Evolutionary conservation across 2,888 invertebrate species (phyloP).

Genomic region (Apamea epomidion): DNA sequence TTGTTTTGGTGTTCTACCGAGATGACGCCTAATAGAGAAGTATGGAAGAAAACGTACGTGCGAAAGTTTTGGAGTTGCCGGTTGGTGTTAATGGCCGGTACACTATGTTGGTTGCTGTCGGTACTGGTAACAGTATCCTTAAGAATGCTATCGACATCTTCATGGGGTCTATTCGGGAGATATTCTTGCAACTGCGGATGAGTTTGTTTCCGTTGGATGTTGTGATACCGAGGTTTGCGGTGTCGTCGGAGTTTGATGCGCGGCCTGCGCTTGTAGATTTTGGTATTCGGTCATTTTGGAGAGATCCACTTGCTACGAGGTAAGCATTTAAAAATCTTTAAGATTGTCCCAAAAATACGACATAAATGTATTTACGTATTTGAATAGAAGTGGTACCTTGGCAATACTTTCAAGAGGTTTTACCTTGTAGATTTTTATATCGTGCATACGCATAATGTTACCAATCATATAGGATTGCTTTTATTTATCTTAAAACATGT

Average conservation of each 20-base stretch:
- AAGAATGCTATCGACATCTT: constrained; percentile 59
- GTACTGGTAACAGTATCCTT: constrained; percentile 55
- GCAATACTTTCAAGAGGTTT: neutral
- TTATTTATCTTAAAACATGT: neutral
- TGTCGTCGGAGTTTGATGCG: constrained; percentile 68
- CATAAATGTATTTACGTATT: neutral
- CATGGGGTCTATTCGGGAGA: constrained; percentile 63
- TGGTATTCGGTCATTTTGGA: constrained; percentile 66
- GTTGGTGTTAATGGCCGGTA: constrained; percentile 70
- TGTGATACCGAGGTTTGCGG: constrained; percentile 68
- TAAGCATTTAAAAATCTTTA: constrained; percentile 44
- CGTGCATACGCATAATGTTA: neutral
- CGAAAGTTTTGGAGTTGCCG: constrained; percentile 72
- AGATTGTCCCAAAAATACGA: neutral
- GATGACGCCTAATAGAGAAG: too few species aligned
- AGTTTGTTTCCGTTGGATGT: constrained; percentile 70
- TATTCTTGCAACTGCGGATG: constrained; percentile 62
- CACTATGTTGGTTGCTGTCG: constrained; percentile 67
- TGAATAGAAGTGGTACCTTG: constrained; percentile 1
- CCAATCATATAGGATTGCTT: neutral
- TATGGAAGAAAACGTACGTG: too few species aligned
- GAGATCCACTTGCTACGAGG: constrained; percentile 67
- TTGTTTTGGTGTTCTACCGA: too few species aligned
- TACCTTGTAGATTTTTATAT: neutral
- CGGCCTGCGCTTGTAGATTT: constrained; percentile 64